Evolutionary conservation across 1,140 invertebrate species (phyloP).

Genomic region (Ectropis grisescens): DNA sequence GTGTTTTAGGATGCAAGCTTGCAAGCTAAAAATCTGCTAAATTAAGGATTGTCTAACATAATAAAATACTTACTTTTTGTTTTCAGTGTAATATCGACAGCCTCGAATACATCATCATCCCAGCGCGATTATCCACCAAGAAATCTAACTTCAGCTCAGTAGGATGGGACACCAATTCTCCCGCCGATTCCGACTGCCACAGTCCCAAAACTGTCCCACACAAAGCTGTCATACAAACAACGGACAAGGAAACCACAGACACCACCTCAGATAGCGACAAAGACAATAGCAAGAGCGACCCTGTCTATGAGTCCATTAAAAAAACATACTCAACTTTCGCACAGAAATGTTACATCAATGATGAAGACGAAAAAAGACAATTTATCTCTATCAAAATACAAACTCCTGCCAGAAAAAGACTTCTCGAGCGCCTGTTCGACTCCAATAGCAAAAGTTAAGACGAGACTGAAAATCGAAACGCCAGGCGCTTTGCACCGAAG

Average conservation of each 20-base stretch:
- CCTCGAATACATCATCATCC: conserved; percentile 49
- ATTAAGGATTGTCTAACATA: too few relatives aligned
- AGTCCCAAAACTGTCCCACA: conserved; percentile 35
- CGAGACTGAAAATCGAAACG: conserved; percentile 35
- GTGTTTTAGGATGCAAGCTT: too few relatives aligned
- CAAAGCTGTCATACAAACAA: conserved; percentile 27
- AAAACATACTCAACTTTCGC: conserved; percentile 19
- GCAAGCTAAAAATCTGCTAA: too few relatives aligned
- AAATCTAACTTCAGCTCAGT: conserved; percentile 29
- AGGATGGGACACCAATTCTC: conserved; percentile 34
- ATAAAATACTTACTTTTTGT: too few relatives aligned
- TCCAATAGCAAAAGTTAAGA: conserved; percentile 38
- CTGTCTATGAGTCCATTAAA: conserved; percentile 33
- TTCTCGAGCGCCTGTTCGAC: conserved; percentile 50
- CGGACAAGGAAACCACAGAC: conserved; percentile 22
- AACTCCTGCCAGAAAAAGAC: conserved; percentile 32
- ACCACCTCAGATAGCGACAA: conserved; percentile 30
- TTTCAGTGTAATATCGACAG: conserved; percentile 37
- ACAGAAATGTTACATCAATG: conserved; percentile 30
- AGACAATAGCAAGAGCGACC: conserved; percentile 25
- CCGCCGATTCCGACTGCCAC: conserved; percentile 38
- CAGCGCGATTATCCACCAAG: conserved; percentile 31
- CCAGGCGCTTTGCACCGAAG: conserved; percentile 50
- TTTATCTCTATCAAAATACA: conserved; percentile 19
- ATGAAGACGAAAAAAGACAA: conserved; percentile 19